Base-by-base conservation (phyloP, 1,140 invertebrate genomes). In the Bradynema listronoti region DNA sequence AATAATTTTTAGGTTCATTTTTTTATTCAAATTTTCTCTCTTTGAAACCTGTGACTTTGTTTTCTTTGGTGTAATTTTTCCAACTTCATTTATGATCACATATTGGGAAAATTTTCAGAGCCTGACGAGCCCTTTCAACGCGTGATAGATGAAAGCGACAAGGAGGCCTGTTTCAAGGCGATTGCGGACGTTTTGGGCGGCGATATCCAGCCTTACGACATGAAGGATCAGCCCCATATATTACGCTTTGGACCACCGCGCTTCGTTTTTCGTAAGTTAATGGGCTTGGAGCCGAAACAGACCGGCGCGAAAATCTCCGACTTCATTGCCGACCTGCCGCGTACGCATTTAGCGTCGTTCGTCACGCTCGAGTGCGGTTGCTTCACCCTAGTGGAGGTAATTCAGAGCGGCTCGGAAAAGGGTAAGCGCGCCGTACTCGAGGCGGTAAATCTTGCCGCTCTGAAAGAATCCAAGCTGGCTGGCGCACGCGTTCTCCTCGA, bases 121-220 rank as follows among this genome's bases (percentile, higher is more conserved):
- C 63, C 61, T 22, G 16, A 25, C n/a, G 47, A 61, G 4, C 49
- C 61, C 6, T 50, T 69, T 19, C 16, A 52, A 22, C 61, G 69
- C 30, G 41, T 47, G n/a, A 54, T 69, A 2, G 51, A 71, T 14
- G 32, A 49, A 24, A 32, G 29, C 11, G 34, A 72, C 27, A 30
- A 50, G 36, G 41, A 68, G 4, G 63, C 52, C n/a, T 69, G 67
- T 46, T 73, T 69, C 32, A 24, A 59, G 25, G 64, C 66, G 4
- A 69, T 69, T 68, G 69, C 67, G 9, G 33, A 69, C 29, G 54
- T 69, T 16, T 61, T 56, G n/a, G 34, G 41, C 6, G 69, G 72
- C 4, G 67, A 69, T 25, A 71, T 72, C 39, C 42, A 71, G n/a
- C 67, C 67, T 16, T 39, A 73, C 39, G 53, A 50, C 14, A 29